Evolutionary conservation across 2,797 vertebrate species (phyloP), one percentile per base, ranked within the genome.

Genomic region (Notoglanidium macrostoma): DNA sequence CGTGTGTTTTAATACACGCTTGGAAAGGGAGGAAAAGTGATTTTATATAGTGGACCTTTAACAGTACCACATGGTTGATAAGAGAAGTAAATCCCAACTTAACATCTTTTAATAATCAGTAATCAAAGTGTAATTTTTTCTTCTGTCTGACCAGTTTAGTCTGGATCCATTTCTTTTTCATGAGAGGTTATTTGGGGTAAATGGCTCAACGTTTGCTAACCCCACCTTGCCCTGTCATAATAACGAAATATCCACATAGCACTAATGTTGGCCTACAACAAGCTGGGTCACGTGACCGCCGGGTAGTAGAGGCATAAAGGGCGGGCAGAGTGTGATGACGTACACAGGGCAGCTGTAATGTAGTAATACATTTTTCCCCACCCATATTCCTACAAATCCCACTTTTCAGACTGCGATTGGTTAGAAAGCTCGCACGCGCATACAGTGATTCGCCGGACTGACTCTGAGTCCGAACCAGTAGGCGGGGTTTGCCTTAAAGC

Each of bases 211-310:
- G 12, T 78, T 70, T 57, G 6, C 59, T 79, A 8, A 59, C 51
- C 80, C 54, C 82, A 84, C 86, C 46, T 87, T 1, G 4, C 26
- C 54, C 49, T 77, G 59, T 57, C 61, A 70, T 32, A 67, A 55
- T 29, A 65, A 82, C 40, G 46, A 26, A 46, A 21, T 35, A 26
- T 74, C 32, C 15, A 46, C 49, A 17, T 2, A 26, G 35, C 65
- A 68, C 17, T 54, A 51, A 83, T 21, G 29, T 19, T 2, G 80
- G 32, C 5, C 57, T 17, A 55, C 57, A 29, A 87, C 49, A 40
- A 29, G 10, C 9, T 21, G 84, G 83, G 91, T 95, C 93, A 95
- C 92, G 90, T 93, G 93, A 91, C 79, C 46, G 55, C 46, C 82
- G 90, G 89, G 91, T 80, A 46, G 78, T 23, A 88, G 89, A 32